Evolutionary conservation across 2,113 vertebrate species (phyloP), one percentile per base, ranked within the genome.

Genomic region (Dicaeum eximium): DNA sequence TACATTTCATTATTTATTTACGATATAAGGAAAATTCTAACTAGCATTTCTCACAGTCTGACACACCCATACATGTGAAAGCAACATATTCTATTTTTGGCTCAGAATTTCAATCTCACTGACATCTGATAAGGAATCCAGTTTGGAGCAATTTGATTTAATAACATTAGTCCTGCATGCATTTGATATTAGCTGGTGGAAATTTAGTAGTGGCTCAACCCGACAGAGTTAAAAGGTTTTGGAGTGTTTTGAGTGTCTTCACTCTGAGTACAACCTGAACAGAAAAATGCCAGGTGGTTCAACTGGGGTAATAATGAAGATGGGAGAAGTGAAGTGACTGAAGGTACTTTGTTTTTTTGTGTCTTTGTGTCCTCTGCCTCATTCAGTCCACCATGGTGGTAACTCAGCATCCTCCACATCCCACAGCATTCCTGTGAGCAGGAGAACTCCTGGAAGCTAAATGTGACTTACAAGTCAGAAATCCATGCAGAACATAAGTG

Each of bases 1-100:
- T 86, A 70, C 38, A 70, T 94, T 90, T 86, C 22, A 50, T 73
- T 64, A 42, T 95, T 91, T 94, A 90, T 88, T 88, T 58, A 92
- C 17, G 14, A 70, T 88, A 60, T 60, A 88, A 73, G 38, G 22
- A 88, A 91, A 91, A 93, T n/a, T 80, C n/a, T 90, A 80, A 70
- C 45, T 80, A 58, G 4, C 42, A 85, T 62, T 90, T 91, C 74
- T 90, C 38, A 58, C 31, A 75, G 37, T 56, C 66, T 70, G 75
- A 74, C 35, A 85, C 42, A 66, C n/a, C n/a, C 28, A 75, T 50
- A 77, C 22, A 33, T 48, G 56, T 45, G 37, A 93, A 90, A 73
- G 33, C 18, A 89, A 73, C 21, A 18, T 61, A 77, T 20, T 88
- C 66, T 85, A 20, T 28, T 62, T 91, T 78, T 70, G 27, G 14